A percentile compares a stretch with the other conserved stretches of the same genome.
Conservation (phyloP, 2,113 vertebrate genomes). For the Catharus bicknelli region DNA sequence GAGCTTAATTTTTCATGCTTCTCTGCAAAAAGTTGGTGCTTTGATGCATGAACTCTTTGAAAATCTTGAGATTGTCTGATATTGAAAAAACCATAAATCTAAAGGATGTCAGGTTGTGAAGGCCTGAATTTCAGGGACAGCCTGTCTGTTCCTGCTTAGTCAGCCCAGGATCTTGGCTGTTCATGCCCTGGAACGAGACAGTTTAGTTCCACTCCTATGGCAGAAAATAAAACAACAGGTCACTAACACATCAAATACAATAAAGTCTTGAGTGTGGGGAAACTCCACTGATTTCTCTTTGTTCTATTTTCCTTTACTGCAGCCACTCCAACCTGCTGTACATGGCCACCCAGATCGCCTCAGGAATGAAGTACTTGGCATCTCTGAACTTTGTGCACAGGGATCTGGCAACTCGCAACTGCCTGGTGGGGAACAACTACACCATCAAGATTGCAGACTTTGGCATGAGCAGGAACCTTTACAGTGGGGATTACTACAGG, state of each 20-base stretch:
- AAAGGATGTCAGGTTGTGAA: neutral
- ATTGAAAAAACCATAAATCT: neutral
- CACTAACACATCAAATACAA: neutral
- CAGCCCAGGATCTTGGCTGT: neutral
- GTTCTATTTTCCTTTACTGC: neutral
- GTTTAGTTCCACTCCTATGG: neutral
- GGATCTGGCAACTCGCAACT: slow-evolving; percentile 96
- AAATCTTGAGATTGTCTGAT: neutral
- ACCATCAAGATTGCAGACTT: slow-evolving; percentile 99
- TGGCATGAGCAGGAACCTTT: slow-evolving; percentile 97
- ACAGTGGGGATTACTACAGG: slow-evolving; percentile 95
- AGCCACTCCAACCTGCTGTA: slow-evolving; percentile 86
- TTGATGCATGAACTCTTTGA: neutral
- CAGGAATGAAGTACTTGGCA: slow-evolving; percentile 97
- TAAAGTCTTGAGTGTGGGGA: neutral
- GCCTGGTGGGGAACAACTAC: slow-evolving; percentile 90
- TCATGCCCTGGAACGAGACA: neutral
- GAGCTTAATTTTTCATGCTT: neutral
- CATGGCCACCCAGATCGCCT: slow-evolving; percentile 93
- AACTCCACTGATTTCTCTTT: neutral
- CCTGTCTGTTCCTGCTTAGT: neutral
- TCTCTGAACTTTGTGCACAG: slow-evolving; percentile 98
- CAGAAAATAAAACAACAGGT: neutral
- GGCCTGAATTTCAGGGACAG: slow-evolving; percentile 7
- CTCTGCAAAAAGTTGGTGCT: neutral